Base-by-base conservation (phyloP, 2,888 invertebrate genomes). In the Tenthredo livida region DNA sequence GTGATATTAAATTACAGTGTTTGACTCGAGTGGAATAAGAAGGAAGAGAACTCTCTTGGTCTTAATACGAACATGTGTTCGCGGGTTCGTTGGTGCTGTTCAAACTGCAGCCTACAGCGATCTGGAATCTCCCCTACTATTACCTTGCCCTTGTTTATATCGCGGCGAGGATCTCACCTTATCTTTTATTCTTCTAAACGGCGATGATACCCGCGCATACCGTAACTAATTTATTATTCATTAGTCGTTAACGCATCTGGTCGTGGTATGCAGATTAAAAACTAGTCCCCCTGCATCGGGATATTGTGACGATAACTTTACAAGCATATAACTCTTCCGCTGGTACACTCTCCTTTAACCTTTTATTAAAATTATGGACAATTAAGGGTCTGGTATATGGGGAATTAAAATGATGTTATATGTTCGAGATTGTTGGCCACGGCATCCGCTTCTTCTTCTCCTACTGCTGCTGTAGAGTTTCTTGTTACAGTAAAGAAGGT, bases 1-100 rank as follows among this genome's bases (percentile, higher is more conserved):
- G 33, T 61, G 33, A 61, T 80, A 80, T 80, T 58, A 61, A 61
- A 61, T 73, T 73, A 73, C 61, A 61, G 80, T 80, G 25, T 40
- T 80, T 80, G 58, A 61, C 80, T 73, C 25, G 80, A 33, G 40
- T 50, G 61, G 50, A 80, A 67, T 12, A 43, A 43, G 72, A n/a
- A 58, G 10, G 15, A 33, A 33, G 33, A 33, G 2, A 33, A 33
- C n/a, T 17, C 15, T 80, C 80, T 40, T 40, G 15, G 21, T 61
- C 58, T 80, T 61, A 58, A 80, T 80, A 61, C 58, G 80, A 80
- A 80, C 80, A 80, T 80, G 61, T 80, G 80, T 80, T 80, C 58
- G 21, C 61, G 6, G 72, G 21, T 73, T 4, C 10, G 40, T n/a
- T 15, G 7, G 10, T 4, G 40, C 43, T 15, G 40, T 21, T 80